Percentiles rank a stretch among this genome's conserved stretches.
Evolutionary conservation across 2,888 invertebrate genomes (phyloP).

Genomic region (Apotomis capreana): DNA sequence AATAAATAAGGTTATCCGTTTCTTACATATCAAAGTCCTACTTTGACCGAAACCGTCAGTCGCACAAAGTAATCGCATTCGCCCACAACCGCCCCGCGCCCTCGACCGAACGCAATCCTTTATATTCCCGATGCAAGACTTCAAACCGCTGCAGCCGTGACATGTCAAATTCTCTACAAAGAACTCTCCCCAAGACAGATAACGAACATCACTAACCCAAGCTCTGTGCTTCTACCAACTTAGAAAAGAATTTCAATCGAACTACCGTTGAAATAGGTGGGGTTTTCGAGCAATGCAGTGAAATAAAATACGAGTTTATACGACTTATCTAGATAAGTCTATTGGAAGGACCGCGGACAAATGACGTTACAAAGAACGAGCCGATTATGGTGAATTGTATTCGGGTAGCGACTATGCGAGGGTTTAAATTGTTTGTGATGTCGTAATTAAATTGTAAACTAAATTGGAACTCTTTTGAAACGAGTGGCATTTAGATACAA

Average conservation of each 20-base stretch:
- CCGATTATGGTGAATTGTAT: slow-evolving; percentile 28
- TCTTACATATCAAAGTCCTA: slow-evolving; percentile 8
- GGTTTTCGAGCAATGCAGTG: not conserved
- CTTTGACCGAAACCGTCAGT: slow-evolving; percentile 8
- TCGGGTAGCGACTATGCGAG: not conserved
- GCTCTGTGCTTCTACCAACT: not conserved
- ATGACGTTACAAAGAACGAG: slow-evolving; percentile 22
- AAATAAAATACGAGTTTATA: not conserved
- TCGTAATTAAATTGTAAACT: not conserved
- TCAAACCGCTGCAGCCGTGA: slow-evolving; percentile 18
- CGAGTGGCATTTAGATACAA: not conserved
- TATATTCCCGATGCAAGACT: slow-evolving; percentile 26
- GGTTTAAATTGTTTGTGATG: slow-evolving; percentile 1
- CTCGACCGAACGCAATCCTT: slow-evolving; percentile 19
- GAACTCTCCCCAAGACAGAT: slow-evolving; percentile 20
- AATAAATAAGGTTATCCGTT: not conserved
- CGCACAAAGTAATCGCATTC: slow-evolving; percentile 16
- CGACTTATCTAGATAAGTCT: slow-evolving; percentile 16
- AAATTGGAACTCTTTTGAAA: slow-evolving; percentile 8
- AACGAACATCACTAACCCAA: slow-evolving; percentile 12
- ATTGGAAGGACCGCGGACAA: slow-evolving; percentile 24
- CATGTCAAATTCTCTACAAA: slow-evolving; percentile 28
- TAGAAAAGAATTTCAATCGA: not conserved
- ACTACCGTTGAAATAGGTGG: too few species aligned
- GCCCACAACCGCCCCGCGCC: not conserved